Conservation (phyloP, 2,888 invertebrate species). For the Heliconius charithonia region DNA sequence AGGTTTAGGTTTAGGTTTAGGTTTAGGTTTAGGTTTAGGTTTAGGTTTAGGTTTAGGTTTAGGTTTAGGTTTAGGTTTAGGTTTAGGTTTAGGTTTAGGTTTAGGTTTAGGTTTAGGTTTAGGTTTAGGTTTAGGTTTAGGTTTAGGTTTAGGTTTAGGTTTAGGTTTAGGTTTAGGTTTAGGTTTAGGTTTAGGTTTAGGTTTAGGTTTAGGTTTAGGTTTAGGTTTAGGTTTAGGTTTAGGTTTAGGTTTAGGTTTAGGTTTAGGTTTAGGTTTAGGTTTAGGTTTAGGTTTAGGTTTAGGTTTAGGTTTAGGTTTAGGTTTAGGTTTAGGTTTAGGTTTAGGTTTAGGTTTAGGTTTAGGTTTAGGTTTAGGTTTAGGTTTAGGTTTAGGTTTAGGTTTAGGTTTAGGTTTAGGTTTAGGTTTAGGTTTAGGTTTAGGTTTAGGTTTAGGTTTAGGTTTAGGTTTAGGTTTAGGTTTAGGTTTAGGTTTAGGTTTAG, state of each 20-base stretch:
- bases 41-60: conserved; percentile 39
- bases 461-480: not conserved
- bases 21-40: conserved; percentile 37
- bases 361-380: too few species aligned
- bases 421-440: conserved; percentile 46
- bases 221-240: conserved; percentile 46
- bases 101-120: conserved; percentile 41
- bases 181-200: too few species aligned
- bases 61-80: conserved; percentile 43
- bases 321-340: too few species aligned
- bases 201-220: conserved; percentile 41
- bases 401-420: too few species aligned
- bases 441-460: too few species aligned
- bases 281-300: conserved; percentile 47
- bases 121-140: too few species aligned
- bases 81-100: conserved; percentile 44
- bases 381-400: conserved; percentile 42
- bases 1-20: conserved; percentile 43
- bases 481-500: conserved; percentile 38
- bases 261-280: conserved; percentile 46
- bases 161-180: conserved; percentile 45
- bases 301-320: conserved; percentile 31
- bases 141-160: conserved; percentile 44
- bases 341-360: too few species aligned
- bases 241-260: too few species aligned